phyloP scores from a whole-genome alignment of 1,140 invertebrate species.

The Hyles vespertilio region DNA sequence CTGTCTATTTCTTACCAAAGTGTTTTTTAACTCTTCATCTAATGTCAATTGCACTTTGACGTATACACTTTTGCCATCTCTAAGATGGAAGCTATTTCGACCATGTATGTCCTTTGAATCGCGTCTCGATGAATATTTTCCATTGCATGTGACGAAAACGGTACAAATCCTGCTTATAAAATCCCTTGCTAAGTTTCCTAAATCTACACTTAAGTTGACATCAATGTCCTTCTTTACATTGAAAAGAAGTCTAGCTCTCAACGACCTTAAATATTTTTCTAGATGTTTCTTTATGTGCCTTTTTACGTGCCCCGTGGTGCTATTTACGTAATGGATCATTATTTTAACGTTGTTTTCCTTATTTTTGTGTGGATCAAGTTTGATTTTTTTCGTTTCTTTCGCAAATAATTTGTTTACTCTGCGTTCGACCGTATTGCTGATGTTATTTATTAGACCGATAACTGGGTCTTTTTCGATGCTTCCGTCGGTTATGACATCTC shows the following conservation, averaged over 20 bases:
- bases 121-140: slow-evolving; percentile 9
- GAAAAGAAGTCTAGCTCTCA: slow-evolving; percentile 21
- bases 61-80: slow-evolving; percentile 20
- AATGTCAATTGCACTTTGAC: slow-evolving; percentile 39
- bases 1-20: slow-evolving; percentile 4
- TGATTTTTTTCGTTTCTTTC: slow-evolving; percentile 29
- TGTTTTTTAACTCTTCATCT: slow-evolving; percentile 25
- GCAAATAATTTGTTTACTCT: slow-evolving; percentile 33
- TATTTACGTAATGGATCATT: slow-evolving; percentile 30
- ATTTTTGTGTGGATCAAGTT: slow-evolving; percentile 32
- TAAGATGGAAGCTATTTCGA: neutral
- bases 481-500: slow-evolving; percentile 34
- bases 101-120: neutral
- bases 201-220: slow-evolving; percentile 40
- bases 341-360: slow-evolving; percentile 30
- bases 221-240: slow-evolving; percentile 38
- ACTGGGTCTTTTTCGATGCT: slow-evolving; percentile 29
- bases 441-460: slow-evolving; percentile 22
- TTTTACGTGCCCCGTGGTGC: slow-evolving; percentile 22
- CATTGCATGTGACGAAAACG: slow-evolving; percentile 26
- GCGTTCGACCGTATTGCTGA: slow-evolving; percentile 16
- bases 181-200: slow-evolving; percentile 38
- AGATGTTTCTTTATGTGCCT: slow-evolving; percentile 18
- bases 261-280: slow-evolving; percentile 19
- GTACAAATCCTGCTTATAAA: slow-evolving; percentile 33